Percentiles rank a stretch among this genome's conserved stretches.
Evolutionary conservation across 2,797 vertebrate species (phyloP).

Genomic region (Pangasius djambal): DNA sequence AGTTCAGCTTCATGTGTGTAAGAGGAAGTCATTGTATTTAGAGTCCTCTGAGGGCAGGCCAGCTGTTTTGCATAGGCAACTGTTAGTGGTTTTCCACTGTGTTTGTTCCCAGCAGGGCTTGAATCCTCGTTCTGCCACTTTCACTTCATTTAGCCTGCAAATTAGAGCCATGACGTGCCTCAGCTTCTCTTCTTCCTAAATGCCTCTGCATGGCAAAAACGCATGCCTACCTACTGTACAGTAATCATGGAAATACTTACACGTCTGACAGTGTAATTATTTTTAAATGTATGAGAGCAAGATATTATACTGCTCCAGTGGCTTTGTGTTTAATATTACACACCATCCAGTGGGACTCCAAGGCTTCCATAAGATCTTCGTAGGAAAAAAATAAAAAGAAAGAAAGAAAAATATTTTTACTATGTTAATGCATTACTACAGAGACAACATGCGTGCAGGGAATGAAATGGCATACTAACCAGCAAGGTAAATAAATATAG

Average conservation of each 20-base stretch:
- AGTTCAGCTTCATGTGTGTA: neutral
- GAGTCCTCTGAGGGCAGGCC: neutral
- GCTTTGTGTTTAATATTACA: neutral
- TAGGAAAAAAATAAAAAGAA: neutral
- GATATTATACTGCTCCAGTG: neutral
- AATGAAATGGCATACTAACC: neutral
- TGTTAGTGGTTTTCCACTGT: neutral
- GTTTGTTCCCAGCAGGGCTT: constrained; percentile 9
- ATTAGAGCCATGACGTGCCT: neutral
- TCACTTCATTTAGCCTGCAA: neutral
- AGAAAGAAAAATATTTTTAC: neutral
- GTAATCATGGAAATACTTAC: neutral
- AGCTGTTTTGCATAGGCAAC: constrained; percentile 21
- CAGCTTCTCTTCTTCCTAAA: neutral
- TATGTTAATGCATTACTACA: neutral
- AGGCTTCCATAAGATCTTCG: neutral
- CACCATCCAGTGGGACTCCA: neutral
- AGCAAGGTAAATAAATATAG: neutral
- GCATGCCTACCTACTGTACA: neutral
- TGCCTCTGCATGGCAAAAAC: neutral
- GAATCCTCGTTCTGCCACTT: neutral
- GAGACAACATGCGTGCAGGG: neutral
- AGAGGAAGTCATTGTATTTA: constrained; percentile 16
- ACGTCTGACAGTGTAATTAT: neutral
- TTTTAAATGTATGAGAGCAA: neutral